Base-by-base conservation (phyloP, 2,888 invertebrate genomes). In the Archips crataeganus region DNA sequence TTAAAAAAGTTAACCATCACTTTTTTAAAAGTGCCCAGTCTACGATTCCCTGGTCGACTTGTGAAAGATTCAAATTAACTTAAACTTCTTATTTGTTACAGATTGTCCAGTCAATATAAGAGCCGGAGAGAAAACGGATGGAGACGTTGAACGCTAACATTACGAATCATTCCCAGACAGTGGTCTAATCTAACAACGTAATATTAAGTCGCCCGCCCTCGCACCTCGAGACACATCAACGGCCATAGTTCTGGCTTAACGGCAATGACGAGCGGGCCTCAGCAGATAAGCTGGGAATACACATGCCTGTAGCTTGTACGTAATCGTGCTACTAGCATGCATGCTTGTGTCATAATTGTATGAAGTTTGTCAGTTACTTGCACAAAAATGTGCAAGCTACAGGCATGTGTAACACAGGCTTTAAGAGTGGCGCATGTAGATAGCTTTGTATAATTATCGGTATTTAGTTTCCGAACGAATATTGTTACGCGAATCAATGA, bases 401-500 rank as follows among this genome's bases (percentile, higher is more conserved):
- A 23, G 23, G 23, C 23, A 23, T 23, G 23, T 23, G 23, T 23
- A 23, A 23, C 23, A 23, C 23, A 23, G 23, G 23, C 23, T 23
- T 85, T 81, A 85, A 84, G 86, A 87, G 88, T 88, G 92, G 93
- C 93, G 94, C 94, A 90, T 94, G 94, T 94, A 94, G 94, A 94
- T 94, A 94, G 94, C 94, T 94, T 93, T 89, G 92, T 93, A 92
- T 93, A 91, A 93, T 92, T 92, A 91, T 90, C 91, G 89, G 90
- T 93, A 91, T 92, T 90, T 94, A 93, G 93, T 91, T 88, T 93
- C 89, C 84, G 90, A 90, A 89, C 82, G 88, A 88, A 75, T 74
- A 79, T 78, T 77, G 81, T 79, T 81, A 79, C 84, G 79, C 79
- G 81, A 57, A 74, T 73, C 34, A 60, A 62, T 62, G 49, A 72